Percentiles rank a stretch among this genome's conserved stretches.
These are phyloP conservation scores for Dione vanillae DNA, from an alignment of 2,888 invertebrate species.

Conservation along the genomic window DNA sequence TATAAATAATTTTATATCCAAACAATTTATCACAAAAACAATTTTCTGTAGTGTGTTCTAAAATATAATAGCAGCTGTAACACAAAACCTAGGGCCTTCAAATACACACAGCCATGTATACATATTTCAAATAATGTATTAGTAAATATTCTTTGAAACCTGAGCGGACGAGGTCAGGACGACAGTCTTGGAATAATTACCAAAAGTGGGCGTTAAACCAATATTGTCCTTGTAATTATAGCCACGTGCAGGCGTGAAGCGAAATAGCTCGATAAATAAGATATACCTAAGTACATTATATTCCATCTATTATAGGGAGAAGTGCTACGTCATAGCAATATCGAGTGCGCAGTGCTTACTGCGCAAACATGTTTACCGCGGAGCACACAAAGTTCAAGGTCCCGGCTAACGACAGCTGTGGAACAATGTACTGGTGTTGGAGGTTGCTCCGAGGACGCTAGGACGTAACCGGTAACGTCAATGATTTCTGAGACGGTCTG, in stretches of 20 bases:
- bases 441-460: constrained; percentile 58
- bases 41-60: too few relatives aligned
- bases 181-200: constrained; percentile 16
- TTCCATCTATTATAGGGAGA: constrained; percentile 51
- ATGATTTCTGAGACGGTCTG: constrained; percentile 25
- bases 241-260: constrained; percentile 41
- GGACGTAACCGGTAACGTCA: constrained; percentile 39
- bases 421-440: constrained; percentile 67
- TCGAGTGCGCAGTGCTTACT: constrained; percentile 73
- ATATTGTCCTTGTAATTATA: constrained; percentile 36
- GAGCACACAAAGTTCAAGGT: constrained; percentile 79
- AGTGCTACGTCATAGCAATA: constrained; percentile 67
- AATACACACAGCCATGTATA: neutral
- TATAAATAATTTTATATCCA: neutral
- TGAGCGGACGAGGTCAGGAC: constrained; percentile 17
- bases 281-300: constrained; percentile 33
- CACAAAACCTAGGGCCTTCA: neutral
- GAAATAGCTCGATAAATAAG: constrained; percentile 41
- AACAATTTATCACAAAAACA: too few relatives aligned
- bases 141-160: constrained; percentile 17
- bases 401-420: constrained; percentile 64
- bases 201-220: constrained; percentile 38
- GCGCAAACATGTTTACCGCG: constrained; percentile 81
- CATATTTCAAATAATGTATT: neutral
- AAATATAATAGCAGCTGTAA: neutral